Evolutionary conservation across 2,888 invertebrate genomes (phyloP).

Genomic region (Germaria angustata): DNA sequence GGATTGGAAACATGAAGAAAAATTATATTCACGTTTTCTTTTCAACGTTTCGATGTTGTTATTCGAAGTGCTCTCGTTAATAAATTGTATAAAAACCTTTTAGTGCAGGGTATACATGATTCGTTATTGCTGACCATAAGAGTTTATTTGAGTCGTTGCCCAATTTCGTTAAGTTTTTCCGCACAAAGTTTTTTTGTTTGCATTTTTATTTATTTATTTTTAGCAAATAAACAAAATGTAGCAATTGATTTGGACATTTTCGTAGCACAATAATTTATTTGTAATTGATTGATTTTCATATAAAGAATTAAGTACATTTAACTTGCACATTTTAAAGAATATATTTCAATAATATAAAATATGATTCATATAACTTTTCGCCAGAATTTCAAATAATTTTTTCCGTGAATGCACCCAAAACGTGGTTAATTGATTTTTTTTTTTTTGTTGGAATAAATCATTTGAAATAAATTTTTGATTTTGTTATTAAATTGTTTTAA

Average conservation of each 20-base stretch:
- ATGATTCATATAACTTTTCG: background rate
- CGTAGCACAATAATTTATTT: conserved; percentile 18
- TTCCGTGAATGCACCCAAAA: too few species aligned
- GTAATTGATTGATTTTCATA: background rate
- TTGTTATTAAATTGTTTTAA: too few species aligned
- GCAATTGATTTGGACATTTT: conserved; percentile 16
- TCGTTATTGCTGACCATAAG: background rate
- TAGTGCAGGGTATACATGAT: background rate
- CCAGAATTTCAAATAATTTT: too few species aligned
- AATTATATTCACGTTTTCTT: too few species aligned
- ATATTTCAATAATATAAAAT: background rate
- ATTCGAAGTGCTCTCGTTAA: too few species aligned
- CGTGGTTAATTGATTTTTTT: too few species aligned
- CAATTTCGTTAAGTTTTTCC: background rate
- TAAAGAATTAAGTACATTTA: conserved; percentile 8
- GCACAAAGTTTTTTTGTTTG: background rate
- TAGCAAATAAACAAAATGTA: background rate
- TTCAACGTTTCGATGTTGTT: too few species aligned
- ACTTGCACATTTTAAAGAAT: background rate
- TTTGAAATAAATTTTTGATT: too few species aligned
- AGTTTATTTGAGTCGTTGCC: background rate
- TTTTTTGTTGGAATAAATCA: too few species aligned
- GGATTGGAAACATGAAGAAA: too few species aligned
- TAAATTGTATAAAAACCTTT: too few species aligned
- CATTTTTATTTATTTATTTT: background rate